Percentiles rank a stretch among this genome's conserved stretches.
phyloP scores from a whole-genome alignment of 2,113 vertebrate species.

The Zingel zingel region DNA sequence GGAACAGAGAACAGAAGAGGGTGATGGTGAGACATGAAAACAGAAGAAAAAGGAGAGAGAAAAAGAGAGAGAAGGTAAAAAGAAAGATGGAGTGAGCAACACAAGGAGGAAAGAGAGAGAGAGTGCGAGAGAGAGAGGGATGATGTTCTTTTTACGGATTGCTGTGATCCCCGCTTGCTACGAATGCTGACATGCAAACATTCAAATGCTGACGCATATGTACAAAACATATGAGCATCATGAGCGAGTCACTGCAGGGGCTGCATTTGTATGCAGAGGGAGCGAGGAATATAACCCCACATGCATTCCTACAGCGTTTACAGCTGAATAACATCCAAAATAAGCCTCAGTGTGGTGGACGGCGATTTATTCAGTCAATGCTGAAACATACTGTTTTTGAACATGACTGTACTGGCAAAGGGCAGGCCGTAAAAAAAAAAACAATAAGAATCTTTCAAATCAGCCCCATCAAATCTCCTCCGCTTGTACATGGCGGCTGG shows the following conservation, averaged over 20 bases:
- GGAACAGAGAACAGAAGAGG: background rate
- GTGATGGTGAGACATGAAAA: background rate
- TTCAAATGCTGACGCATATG: slow-evolving; percentile 34
- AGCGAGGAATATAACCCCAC: background rate
- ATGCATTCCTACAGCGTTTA: background rate
- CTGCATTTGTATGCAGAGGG: slow-evolving; percentile 32
- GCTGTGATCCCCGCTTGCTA: background rate
- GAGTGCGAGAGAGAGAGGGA: background rate
- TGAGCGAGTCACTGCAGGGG: slow-evolving; percentile 3
- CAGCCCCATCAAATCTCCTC: slow-evolving; percentile 30
- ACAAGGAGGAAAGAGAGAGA: background rate
- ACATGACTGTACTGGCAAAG: slow-evolving; percentile 1
- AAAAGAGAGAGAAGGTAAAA: background rate
- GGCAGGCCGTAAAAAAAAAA: background rate
- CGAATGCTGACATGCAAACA: slow-evolving; percentile 43
- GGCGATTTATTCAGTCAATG: slow-evolving; percentile 9
- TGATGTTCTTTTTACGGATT: background rate
- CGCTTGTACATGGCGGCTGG: background rate
- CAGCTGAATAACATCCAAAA: background rate
- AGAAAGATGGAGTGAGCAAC: background rate
- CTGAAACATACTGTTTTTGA: background rate
- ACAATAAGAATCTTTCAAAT: slow-evolving; percentile 21
- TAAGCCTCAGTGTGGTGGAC: background rate
- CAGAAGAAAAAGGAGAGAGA: background rate
- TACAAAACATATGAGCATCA: slow-evolving; percentile 14